These are phyloP conservation scores for Thymallus thymallus DNA, from an alignment of 2,113 vertebrate genomes.

Conservation along the genomic window DNA sequence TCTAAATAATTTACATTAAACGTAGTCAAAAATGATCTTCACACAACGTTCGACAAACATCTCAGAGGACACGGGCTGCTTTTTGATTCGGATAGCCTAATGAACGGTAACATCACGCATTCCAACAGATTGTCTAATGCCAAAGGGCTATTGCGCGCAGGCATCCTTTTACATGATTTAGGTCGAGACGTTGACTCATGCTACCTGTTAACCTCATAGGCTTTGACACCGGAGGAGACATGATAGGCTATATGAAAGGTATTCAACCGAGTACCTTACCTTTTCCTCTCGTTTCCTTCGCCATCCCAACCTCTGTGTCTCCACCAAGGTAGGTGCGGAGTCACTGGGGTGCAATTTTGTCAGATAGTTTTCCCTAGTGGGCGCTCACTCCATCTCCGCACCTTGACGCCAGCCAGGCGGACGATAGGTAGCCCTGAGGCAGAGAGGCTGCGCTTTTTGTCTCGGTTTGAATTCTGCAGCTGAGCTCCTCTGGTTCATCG, in stretches of 20 bases:
- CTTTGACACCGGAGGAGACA: neutral
- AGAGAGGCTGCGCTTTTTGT: constrained; percentile 24
- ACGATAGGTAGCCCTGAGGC: constrained; percentile 15
- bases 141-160: constrained; percentile 27
- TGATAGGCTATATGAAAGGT: neutral
- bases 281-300: constrained; percentile 67
- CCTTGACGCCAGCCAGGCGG: constrained; percentile 46
- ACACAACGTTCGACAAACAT: neutral
- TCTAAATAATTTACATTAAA: too few relatives aligned
- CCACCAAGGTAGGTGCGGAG: neutral
- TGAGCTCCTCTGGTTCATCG: constrained; percentile 42
- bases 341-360: constrained; percentile 25
- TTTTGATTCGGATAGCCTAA: neutral
- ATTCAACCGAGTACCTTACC: constrained; percentile 59
- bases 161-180: constrained; percentile 4
- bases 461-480: constrained; percentile 26
- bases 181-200: constrained; percentile 16
- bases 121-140: constrained; percentile 57
- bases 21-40: too few relatives aligned
- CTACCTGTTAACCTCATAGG: constrained; percentile 61
- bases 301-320: constrained; percentile 64
- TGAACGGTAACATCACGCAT: constrained; percentile 47
- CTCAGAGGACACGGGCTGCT: neutral
- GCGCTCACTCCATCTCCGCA: constrained; percentile 45
- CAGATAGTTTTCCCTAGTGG: constrained; percentile 44